phyloP scores from a whole-genome alignment of 2,797 vertebrate species.

The Staurois parvus region DNA sequence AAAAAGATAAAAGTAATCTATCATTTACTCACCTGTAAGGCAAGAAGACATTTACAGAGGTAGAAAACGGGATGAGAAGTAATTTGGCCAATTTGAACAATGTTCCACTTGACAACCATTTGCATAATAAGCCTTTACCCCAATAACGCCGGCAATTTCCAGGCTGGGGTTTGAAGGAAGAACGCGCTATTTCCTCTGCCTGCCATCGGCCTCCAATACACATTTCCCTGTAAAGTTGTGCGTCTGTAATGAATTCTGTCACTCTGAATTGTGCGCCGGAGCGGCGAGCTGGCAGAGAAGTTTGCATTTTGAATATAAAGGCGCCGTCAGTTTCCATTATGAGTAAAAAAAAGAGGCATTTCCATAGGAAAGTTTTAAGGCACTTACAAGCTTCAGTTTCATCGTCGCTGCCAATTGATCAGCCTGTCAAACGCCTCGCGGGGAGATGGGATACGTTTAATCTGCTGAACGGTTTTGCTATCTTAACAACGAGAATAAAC shows the following conservation, averaged over 20 bases:
- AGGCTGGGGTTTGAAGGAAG: slow-evolving; percentile 90
- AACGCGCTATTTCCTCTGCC: slow-evolving; percentile 87
- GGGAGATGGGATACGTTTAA: slow-evolving; percentile 12
- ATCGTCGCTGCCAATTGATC: slow-evolving; percentile 30
- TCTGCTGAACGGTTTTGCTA: slow-evolving; percentile 1
- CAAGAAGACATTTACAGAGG: slow-evolving; percentile 65
- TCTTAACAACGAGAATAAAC: slow-evolving; percentile 2
- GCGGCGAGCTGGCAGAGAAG: slow-evolving; percentile 63
- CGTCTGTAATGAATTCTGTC: slow-evolving; percentile 75
- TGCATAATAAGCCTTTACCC: slow-evolving; percentile 91
- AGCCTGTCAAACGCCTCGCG: slow-evolving; percentile 21
- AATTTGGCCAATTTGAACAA: slow-evolving; percentile 88
- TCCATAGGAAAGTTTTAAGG: slow-evolving; percentile 67
- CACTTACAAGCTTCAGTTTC: slow-evolving; percentile 67
- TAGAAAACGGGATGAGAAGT: slow-evolving; percentile 82
- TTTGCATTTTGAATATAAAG: slow-evolving; percentile 74
- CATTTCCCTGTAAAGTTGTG: slow-evolving; percentile 68
- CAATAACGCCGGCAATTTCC: slow-evolving; percentile 96
- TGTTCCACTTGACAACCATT: slow-evolving; percentile 92
- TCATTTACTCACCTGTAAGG: slow-evolving; percentile 66
- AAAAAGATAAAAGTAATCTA: slow-evolving; percentile 60
- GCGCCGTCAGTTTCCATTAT: slow-evolving; percentile 71
- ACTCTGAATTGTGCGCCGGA: slow-evolving; percentile 71
- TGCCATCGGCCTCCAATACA: slow-evolving; percentile 86
- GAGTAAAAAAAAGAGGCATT: slow-evolving; percentile 65